Percentiles rank a stretch among this genome's conserved stretches.
Conservation (phyloP, 2,797 vertebrate genomes). For the Triplophysa bombifrons region DNA sequence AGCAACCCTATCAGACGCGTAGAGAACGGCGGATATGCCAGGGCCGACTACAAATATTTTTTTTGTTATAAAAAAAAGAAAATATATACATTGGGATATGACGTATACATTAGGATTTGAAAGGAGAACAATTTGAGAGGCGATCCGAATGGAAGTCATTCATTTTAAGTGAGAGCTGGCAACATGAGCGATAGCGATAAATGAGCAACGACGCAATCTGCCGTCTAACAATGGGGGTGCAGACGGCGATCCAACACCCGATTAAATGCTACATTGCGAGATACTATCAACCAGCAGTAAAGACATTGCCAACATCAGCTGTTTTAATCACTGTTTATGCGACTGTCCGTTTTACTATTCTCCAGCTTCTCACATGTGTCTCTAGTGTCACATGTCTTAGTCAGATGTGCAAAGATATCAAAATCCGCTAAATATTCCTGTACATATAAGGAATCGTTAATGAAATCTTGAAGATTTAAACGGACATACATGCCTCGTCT, state of each 20-base stretch:
- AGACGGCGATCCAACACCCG: neutral
- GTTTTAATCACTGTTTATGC: neutral
- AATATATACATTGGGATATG: neutral
- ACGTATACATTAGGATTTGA: neutral
- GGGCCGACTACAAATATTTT: too few relatives aligned
- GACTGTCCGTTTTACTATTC: neutral
- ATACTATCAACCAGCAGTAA: neutral
- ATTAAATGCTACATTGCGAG: neutral
- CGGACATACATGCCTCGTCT: neutral
- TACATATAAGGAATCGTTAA: neutral
- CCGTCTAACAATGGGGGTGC: neutral
- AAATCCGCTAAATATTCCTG: neutral
- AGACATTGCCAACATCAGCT: neutral
- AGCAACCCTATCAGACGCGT: constrained; percentile 39
- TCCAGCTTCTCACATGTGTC: neutral
- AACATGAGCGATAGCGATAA: constrained; percentile 3
- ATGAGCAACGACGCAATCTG: constrained; percentile 11
- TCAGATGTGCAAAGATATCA: neutral
- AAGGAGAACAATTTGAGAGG: neutral
- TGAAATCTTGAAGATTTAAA: neutral
- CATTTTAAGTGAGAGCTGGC: constrained; percentile 4
- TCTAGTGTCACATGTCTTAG: neutral
- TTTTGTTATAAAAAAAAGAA: too few relatives aligned
- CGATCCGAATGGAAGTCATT: neutral
- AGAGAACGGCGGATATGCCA: constrained; percentile 20